Base-by-base conservation (phyloP, 2,797 vertebrate species). In the Neopelma chrysocephalum region DNA sequence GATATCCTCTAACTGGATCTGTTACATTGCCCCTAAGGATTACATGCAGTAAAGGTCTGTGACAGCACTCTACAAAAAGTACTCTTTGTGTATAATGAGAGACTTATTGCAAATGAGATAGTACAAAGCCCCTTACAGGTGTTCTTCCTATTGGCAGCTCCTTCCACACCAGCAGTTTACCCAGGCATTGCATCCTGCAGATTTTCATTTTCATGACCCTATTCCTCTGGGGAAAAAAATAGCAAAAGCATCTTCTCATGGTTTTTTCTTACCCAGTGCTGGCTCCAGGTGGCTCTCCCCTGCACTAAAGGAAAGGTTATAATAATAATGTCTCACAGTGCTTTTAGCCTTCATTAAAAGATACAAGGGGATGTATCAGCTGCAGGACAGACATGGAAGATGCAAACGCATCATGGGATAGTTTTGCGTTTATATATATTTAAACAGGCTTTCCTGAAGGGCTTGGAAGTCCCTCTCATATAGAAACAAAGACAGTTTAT, bases 41-140 rank as follows among this genome's bases (percentile, higher is more conserved):
- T 86, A 42, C 3, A 4, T 77, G 89, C 78, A 87, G 48, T 50
- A 73, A 81, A 89, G 43, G 43, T 89, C 75, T 93, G 77, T 91
- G 78, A 78, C 73, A 94, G 70, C 42, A 48, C 34, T 82, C 57
- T 82, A 54, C 70, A 73, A 92, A 62, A 96, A 95, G 83, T 89
- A 77, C 14, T 90, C 80, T 90, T 83, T 58, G 50, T 93, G 78
- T 82, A 22, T 80, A 95, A 69, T 61, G 27, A 80, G 50, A 91
- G 73, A 60, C 58, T 43, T 1, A 8, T 71, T 89, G 80, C 85
- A 78, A 58, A 60, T 85, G 89, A 95, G 34, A 95, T 16, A 94
- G 75, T 68, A 73, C 94, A 96, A 91, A 91, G 45, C 34, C 48
- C 47, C 34, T 88, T 96, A 87, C 65, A 91, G 73, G 83, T 93